phyloP scores from a whole-genome alignment of 2,888 invertebrate genomes.

The Trypoxylon attenuatum region DNA sequence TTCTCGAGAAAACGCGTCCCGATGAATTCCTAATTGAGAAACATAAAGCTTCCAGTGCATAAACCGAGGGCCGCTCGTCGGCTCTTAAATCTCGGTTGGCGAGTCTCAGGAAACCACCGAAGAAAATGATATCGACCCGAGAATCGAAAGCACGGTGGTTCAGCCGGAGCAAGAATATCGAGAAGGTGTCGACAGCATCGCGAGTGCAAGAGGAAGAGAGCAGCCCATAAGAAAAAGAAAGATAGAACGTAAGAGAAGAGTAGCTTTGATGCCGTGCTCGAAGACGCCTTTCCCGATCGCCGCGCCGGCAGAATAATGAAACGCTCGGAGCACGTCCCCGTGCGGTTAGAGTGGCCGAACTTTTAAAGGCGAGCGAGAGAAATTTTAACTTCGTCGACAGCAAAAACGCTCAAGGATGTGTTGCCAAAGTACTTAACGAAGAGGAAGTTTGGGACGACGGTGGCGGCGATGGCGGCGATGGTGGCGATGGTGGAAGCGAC shows the following conservation, averaged over 20 bases:
- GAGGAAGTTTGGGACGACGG: constrained; percentile 44
- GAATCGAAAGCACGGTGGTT: constrained; percentile 1
- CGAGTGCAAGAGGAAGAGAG: neutral
- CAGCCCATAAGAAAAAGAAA: neutral
- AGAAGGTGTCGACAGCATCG: too few relatives aligned
- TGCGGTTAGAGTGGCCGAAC: constrained; percentile 9
- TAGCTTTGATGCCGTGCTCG: neutral
- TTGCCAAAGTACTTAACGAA: constrained; percentile 55
- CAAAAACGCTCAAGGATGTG: constrained; percentile 48
- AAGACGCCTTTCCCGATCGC: constrained; percentile 17
- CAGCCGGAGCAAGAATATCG: too few relatives aligned
- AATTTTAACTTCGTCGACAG: constrained; percentile 36
- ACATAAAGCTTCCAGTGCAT: constrained; percentile 8
- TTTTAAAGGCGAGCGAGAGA: constrained; percentile 37
- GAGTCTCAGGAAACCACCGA: neutral
- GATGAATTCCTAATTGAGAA: constrained; percentile 52
- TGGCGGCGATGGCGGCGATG: constrained; percentile 4
- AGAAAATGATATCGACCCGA: neutral
- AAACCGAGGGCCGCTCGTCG: neutral
- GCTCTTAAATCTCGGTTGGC: neutral
- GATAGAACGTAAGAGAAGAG: neutral
- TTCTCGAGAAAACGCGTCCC: constrained; percentile 27
- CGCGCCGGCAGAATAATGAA: constrained; percentile 22
- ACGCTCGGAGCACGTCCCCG: neutral
- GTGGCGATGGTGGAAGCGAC: too few relatives aligned